Percentiles rank a stretch among this genome's conserved stretches.
phyloP scores from a whole-genome alignment of 2,113 vertebrate genomes.

The Stegostoma tigrinum region DNA sequence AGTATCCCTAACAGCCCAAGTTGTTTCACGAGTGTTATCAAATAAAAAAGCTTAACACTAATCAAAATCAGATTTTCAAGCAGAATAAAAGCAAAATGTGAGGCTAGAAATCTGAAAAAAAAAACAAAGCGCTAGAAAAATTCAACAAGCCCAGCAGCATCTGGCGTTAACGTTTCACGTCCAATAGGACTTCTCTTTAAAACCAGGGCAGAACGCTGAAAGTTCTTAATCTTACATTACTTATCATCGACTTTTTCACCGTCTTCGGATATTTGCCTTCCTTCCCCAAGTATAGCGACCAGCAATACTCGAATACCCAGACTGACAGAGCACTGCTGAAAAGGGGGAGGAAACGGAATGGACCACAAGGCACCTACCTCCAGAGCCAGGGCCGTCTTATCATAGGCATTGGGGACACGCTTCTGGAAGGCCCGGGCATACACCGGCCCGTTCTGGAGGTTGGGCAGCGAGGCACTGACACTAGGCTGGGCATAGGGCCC shows the following conservation, averaged over 20 bases:
- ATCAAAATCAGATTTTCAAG: too few species aligned
- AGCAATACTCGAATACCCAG: constrained; percentile 40
- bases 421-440: constrained; percentile 97
- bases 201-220: neutral
- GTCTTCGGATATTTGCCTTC: neutral
- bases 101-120: too few species aligned
- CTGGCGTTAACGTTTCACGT: too few species aligned
- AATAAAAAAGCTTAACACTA: too few species aligned
- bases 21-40: too few species aligned
- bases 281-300: neutral
- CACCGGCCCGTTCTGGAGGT: constrained; percentile 97
- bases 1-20: neutral
- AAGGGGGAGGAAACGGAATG: constrained; percentile 41
- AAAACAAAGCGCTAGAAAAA: too few species aligned
- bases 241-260: too few species aligned
- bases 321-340: neutral
- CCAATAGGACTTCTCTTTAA: too few species aligned
- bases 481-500: constrained; percentile 96
- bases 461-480: constrained; percentile 89
- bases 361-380: constrained; percentile 66
- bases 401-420: constrained; percentile 98
- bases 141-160: too few species aligned
- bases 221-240: too few species aligned
- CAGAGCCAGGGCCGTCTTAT: constrained; percentile 98
- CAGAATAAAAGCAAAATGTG: too few species aligned